Evolutionary conservation across 37 sponge, comb jelly and placozoan species (phyloP), one percentile per base, ranked within the genome.

Genomic region (Bolinopsis microptera): DNA sequence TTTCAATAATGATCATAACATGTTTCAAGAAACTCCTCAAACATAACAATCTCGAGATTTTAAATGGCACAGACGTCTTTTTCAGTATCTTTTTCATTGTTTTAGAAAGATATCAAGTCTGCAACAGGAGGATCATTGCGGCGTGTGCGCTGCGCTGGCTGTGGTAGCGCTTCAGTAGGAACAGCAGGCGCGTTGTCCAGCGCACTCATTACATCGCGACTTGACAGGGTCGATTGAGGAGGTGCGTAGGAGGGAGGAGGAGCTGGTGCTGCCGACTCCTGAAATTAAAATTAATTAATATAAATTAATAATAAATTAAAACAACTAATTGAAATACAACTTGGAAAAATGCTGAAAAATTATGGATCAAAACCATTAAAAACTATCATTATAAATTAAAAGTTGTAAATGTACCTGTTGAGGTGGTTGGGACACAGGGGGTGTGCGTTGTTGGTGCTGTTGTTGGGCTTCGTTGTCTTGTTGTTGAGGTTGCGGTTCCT

Each of bases 41-140:
- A n/a, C n/a, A n/a, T n/a, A n/a, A n/a, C n/a, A n/a, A n/a, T n/a
- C n/a, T n/a, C n/a, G n/a, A n/a, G n/a, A n/a, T n/a, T n/a, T n/a
- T n/a, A n/a, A n/a, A n/a, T n/a, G n/a, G n/a, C n/a, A n/a, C n/a
- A n/a, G n/a, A n/a, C n/a, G n/a, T n/a, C n/a, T n/a, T n/a, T n/a
- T n/a, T n/a, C n/a, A n/a, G n/a, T n/a, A n/a, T n/a, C n/a, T n/a
- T n/a, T n/a, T n/a, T n/a, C n/a, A n/a, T n/a, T n/a, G n/a, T n/a
- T 48, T 48, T 40, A 86, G 48, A 86, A 86, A 0, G 90, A 86
- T 18, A 86, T 86, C 25, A 86, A 38, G 48, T 86, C 90, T 28
- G 90, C 90, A 5, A 86, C 90, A 23, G 90, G 61, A 22, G 90
- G 90, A 1, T 86, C 90, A 9, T 24, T 48, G 26, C 90, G 33